These are phyloP conservation scores for Amphipoea lucens DNA, from an alignment of 2,888 invertebrate genomes.

Conservation along the genomic window DNA sequence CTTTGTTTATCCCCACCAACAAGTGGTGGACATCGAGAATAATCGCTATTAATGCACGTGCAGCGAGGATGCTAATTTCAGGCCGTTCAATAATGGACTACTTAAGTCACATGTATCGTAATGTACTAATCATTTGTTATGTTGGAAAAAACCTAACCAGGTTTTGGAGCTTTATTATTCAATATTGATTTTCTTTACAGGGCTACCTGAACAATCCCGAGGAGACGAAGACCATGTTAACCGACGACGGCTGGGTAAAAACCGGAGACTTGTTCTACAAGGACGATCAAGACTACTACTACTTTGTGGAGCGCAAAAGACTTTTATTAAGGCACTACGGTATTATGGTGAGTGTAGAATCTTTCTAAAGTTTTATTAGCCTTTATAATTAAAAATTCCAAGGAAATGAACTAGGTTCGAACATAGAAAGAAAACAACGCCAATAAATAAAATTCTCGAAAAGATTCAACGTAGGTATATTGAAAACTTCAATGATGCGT, in stretches of 20 bases:
- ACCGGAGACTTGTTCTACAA: conserved; percentile 77
- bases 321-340: conserved; percentile 76
- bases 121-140: neutral
- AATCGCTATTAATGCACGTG: no score
- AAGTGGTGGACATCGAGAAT: no score
- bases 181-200: conserved; percentile 59
- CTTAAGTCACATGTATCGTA: neutral
- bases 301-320: conserved; percentile 75
- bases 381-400: conserved; percentile 21
- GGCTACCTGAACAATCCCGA: conserved; percentile 76
- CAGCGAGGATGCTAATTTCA: neutral
- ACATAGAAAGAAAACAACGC: conserved; percentile 12
- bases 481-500: conserved; percentile 13
- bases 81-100: neutral
- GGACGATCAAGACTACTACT: conserved; percentile 72
- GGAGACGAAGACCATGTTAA: conserved; percentile 72
- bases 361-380: conserved; percentile 29
- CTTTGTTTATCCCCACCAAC: no score
- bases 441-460: conserved; percentile 8
- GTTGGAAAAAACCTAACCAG: neutral
- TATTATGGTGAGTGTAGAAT: conserved; percentile 67
- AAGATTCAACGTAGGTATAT: conserved; percentile 2
- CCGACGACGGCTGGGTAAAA: conserved; percentile 76
- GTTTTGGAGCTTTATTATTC: neutral
- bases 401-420: neutral